A percentile compares a stretch with the other conserved stretches of the same genome.
These are phyloP conservation scores for Carlito syrichta DNA, from an alignment of 2,113 vertebrate genomes.

Conservation along the genomic window DNA sequence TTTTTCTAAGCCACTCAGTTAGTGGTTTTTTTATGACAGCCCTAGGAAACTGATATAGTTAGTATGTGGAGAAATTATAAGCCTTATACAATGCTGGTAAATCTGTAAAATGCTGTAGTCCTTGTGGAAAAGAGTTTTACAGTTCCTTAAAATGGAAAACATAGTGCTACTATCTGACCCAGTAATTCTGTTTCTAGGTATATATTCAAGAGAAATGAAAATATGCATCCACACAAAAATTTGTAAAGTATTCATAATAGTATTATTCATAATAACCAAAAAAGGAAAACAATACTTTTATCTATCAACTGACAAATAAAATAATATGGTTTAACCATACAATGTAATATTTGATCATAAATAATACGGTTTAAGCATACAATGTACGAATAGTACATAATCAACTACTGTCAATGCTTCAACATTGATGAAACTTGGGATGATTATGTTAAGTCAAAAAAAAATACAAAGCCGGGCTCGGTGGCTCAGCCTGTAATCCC, in stretches of 20 bases:
- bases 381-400: neutral
- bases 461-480: neutral
- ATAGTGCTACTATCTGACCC: neutral
- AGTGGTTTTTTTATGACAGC: neutral
- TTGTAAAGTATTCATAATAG: neutral
- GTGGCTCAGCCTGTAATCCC: no score
- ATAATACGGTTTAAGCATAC: no score
- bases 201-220: neutral
- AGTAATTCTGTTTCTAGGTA: neutral
- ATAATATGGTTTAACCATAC: no score
- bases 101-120: neutral
- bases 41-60: neutral
- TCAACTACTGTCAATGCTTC: neutral
- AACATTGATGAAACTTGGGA: neutral
- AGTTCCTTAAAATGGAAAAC: neutral
- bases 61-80: neutral
- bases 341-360: neutral
- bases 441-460: neutral
- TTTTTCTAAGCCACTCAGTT: neutral
- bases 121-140: neutral
- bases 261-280: neutral
- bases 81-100: neutral
- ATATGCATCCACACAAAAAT: neutral
- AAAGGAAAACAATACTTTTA: neutral
- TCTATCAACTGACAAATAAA: neutral